Evolutionary conservation across 2,888 invertebrate genomes (phyloP).

Genomic region (Drosophila birchii): DNA sequence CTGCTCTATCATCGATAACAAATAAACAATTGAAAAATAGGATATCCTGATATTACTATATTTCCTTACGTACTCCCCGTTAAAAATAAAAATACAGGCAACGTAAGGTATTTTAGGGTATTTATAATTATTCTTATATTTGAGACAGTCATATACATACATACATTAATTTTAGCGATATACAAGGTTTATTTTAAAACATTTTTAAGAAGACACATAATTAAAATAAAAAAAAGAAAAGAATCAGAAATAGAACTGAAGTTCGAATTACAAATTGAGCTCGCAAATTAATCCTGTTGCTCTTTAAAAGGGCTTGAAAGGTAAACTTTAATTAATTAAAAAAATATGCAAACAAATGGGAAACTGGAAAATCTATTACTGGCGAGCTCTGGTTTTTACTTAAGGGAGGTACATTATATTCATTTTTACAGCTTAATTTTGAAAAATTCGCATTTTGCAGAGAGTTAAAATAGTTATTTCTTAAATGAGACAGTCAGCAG

Average conservation of each 20-base stretch:
- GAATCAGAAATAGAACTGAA: constrained; percentile 6
- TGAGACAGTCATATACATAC: constrained; percentile 30
- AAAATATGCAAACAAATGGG: neutral
- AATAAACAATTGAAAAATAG: too few species aligned
- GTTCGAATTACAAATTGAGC: constrained; percentile 7
- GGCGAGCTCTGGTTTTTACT: neutral
- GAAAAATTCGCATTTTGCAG: constrained; percentile 19
- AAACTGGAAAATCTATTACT: neutral
- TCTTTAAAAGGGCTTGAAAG: neutral
- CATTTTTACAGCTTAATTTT: neutral
- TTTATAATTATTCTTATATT: constrained; percentile 28
- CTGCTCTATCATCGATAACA: too few species aligned
- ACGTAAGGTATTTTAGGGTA: too few species aligned
- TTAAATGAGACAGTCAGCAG: constrained; percentile 10
- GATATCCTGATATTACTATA: neutral
- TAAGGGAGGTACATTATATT: neutral
- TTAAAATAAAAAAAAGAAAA: constrained; percentile 1
- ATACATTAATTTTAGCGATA: constrained; percentile 4
- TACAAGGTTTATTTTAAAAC: too few species aligned
- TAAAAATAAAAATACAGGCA: neutral
- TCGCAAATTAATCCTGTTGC: neutral
- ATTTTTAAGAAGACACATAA: constrained; percentile 2
- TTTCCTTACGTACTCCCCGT: neutral
- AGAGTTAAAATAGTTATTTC: constrained; percentile 1
- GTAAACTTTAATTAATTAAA: neutral